These are phyloP conservation scores for Mythimna pallens DNA, from an alignment of 2,888 invertebrate species.

Conservation along the genomic window DNA sequence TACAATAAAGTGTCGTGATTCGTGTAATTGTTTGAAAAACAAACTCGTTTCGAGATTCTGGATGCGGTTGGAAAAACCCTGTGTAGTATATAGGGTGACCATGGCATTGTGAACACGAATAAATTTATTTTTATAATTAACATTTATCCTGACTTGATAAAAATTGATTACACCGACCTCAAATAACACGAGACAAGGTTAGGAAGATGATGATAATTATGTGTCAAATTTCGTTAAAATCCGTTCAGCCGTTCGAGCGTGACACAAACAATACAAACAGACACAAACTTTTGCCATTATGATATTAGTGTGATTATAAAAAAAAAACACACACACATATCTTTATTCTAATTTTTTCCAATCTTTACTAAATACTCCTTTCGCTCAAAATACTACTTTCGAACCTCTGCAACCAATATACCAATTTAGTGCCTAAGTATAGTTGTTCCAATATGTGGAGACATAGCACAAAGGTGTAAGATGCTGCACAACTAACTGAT, in stretches of 20 bases:
- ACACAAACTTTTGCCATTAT: too few species aligned
- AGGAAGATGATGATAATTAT: too few species aligned
- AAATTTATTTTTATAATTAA: neutral
- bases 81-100: conserved; percentile 40
- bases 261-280: too few species aligned
- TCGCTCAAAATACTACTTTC: neutral
- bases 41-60: conserved; percentile 52
- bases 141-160: neutral
- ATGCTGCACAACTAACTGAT: conserved; percentile 31
- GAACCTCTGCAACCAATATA: neutral
- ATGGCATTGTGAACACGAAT: neutral
- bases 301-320: too few species aligned
- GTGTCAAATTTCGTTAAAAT: too few species aligned
- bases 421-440: neutral
- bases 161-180: too few species aligned
- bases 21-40: conserved; percentile 60
- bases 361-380: neutral
- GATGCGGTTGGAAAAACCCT: conserved; percentile 33
- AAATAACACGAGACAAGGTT: too few species aligned
- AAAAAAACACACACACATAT: too few species aligned
- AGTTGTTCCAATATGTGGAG: neutral
- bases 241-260: too few species aligned
- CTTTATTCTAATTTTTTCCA: neutral
- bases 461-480: neutral
- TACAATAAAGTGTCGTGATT: conserved; percentile 56